Percentiles rank a stretch among this genome's conserved stretches.
phyloP scores from a whole-genome alignment of 2,888 invertebrate genomes.

The Adelphocoris suturalis region DNA sequence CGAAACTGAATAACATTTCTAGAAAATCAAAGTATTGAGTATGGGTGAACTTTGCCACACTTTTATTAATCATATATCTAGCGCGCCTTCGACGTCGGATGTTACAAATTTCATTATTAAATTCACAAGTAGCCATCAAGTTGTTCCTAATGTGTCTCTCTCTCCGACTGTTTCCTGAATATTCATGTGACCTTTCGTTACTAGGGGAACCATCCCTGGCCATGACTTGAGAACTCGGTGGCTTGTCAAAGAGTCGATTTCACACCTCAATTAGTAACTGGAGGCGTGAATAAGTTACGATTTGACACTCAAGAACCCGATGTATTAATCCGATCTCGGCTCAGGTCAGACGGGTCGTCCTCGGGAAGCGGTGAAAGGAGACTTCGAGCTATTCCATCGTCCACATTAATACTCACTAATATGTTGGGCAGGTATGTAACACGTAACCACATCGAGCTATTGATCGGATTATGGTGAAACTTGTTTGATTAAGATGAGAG shows the following conservation, averaged over 20 bases:
- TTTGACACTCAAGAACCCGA: neutral
- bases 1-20: too few relatives aligned
- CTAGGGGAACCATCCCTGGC: neutral
- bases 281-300: slow-evolving; percentile 32
- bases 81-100: too few relatives aligned
- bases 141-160: too few relatives aligned
- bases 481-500: neutral
- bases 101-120: too few relatives aligned
- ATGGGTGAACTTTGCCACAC: too few relatives aligned
- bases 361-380: slow-evolving; percentile 1
- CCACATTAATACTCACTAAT: neutral
- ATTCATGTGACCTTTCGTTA: slow-evolving; percentile 34
- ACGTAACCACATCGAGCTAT: neutral
- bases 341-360: neutral
- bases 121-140: too few relatives aligned
- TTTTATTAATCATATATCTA: too few relatives aligned
- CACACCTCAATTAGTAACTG: slow-evolving; percentile 27
- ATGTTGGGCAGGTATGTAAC: neutral
- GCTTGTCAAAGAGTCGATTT: slow-evolving; percentile 29
- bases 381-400: neutral
- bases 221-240: neutral
- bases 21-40: too few relatives aligned
- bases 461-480: slow-evolving; percentile 14
- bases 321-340: neutral
- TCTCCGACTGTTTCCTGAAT: neutral